Percentiles rank a stretch among this genome's conserved stretches.
These are phyloP conservation scores for Actinernus sp. DNA, from an alignment of 92 coral and sea anemone species.

Conservation along the genomic window DNA sequence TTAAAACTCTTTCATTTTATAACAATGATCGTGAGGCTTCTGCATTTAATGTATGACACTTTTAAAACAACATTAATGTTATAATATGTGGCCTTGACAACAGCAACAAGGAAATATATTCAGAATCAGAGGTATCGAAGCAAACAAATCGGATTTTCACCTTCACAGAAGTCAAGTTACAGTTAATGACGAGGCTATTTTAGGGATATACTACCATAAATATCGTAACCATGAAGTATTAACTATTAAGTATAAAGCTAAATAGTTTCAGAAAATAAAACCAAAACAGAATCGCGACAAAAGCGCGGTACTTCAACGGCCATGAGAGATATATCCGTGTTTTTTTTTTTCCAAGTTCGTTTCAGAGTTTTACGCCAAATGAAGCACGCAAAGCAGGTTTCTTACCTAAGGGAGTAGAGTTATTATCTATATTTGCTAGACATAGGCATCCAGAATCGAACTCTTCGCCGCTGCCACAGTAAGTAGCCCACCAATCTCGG, in stretches of 20 bases:
- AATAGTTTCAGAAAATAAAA: no score
- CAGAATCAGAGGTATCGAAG: not conserved
- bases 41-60: no score
- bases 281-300: no score
- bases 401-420: constrained; percentile 75
- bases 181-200: no score
- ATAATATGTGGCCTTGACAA: not conserved
- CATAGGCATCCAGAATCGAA: constrained; percentile 96
- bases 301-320: no score
- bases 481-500: constrained; percentile 99
- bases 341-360: not conserved
- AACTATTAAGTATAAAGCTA: no score
- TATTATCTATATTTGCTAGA: constrained; percentile 93
- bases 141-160: not conserved
- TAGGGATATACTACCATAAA: no score
- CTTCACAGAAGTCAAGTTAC: no score
- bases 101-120: not conserved
- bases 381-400: not conserved
- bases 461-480: constrained; percentile 98
- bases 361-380: not conserved
- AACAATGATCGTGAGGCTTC: no score
- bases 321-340: not conserved
- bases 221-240: no score
- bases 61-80: not conserved
- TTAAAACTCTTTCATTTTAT: no score